Evolutionary conservation across 2,888 invertebrate genomes (phyloP), one percentile per base, ranked within the genome.

Genomic region (Trachelus troglodyta): DNA sequence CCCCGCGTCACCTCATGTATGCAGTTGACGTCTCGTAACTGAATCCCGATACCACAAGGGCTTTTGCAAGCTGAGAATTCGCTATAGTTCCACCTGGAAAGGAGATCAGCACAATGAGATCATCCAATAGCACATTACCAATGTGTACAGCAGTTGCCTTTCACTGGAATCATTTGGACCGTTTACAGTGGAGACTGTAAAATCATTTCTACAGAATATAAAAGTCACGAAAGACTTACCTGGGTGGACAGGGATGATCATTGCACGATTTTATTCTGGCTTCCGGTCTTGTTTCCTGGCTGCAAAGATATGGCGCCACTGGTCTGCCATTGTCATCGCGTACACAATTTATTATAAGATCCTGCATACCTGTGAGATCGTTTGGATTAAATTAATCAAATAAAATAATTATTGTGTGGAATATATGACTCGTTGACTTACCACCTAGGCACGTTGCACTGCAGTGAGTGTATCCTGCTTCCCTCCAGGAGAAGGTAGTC

Each of bases 381-480:
- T 23, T 56, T 56, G 2, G 2, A 9, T 56, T 56, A 9, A 1
- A 23, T 56, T 23, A 56, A 56, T 56, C 0, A 9, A 23, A 1
- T 9, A 56, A 56, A 23, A 56, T 9, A 23, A 56, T 56, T 23
- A 23, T 9, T 9, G 1, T 23, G 1, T 40, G 40, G 40, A 15
- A 6, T 6, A 6, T 40, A 15, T 23, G 23, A 56, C 23, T 23
- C 0, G 0, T 9, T 23, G 3, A 95, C 95, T 87, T 85, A 88
- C 97, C 96, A 83, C 98, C 98, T 2, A 98, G 94, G 89, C 99
- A 99, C 12, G 97, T 97, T 0, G 97, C 97, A 87, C 97, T 98
- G 93, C 99, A 99, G 81, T 97, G 96, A 0, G 97, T 97, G 87
- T 97, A 98, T 0, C 98, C 98, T 86, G 96, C 95, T 87, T 96